Evolutionary conservation across 2,113 vertebrate species (phyloP), one percentile per base, ranked within the genome.

Genomic region (Chaetorhynchus papuensis): DNA sequence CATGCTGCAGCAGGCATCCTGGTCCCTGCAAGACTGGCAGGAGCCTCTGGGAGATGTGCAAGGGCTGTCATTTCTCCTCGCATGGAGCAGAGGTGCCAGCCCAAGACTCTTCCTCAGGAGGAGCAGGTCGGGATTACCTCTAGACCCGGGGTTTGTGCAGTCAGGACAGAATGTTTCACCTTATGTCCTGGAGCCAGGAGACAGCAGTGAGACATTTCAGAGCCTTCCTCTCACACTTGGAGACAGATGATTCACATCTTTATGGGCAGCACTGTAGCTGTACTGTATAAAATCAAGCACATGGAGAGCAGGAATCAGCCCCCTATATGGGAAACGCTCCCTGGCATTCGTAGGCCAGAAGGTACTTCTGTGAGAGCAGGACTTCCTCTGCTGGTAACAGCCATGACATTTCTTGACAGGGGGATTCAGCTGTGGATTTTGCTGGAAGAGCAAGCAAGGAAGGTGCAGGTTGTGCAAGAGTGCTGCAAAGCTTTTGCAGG

Each of bases 351-450:
- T 20, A 52, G 53, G 49, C 44, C 81, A 91, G 90, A 66, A 84
- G 21, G 10, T 37, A 44, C 69, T 88, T 85, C 80, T 83, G 45
- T n/a, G 39, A 80, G 22, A 86, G 45, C 57, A 89, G 63, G 59
- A 65, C 16, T 80, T 95, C 28, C 42, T 61, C 37, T 65, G 45
- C 76, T 57, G 41, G 28, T 47, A 56, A 57, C 2, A 5, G 15
- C 14, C 45, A n/a, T 0, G 0, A 28, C 10, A 20, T 56, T 68
- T 77, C 76, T 42, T 13, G 5, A 41, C 21, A 21, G 8, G 8
- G 24, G 23, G 6, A 71, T 71, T 61, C 2, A 5, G 44, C 37
- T 41, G 31, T 37, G 49, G 24, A 30, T 30, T 90, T 57, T 60
- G 64, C 44, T 82, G 82, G 39, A 64, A 72, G 11, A 35, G 17